These are phyloP conservation scores for Myiozetetes cayanensis DNA, from an alignment of 2,113 vertebrate genomes.

Conservation along the genomic window DNA sequence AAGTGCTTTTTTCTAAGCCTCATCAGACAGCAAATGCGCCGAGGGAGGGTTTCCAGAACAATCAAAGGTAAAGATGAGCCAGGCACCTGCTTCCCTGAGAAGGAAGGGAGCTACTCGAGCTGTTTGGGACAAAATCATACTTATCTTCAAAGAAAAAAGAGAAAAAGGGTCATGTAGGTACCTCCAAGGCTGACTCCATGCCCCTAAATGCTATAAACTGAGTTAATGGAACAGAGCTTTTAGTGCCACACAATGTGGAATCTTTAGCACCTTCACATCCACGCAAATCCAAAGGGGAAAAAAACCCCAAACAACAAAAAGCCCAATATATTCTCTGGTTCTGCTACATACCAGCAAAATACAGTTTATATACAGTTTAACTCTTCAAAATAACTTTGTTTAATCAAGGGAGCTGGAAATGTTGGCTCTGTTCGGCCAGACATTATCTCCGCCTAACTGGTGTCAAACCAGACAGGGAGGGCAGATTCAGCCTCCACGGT, in stretches of 20 bases:
- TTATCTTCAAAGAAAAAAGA: not conserved
- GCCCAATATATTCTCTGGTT: accelerated
- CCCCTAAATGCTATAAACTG: not conserved
- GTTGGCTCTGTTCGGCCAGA: not conserved
- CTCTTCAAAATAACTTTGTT: not conserved
- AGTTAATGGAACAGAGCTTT: not conserved
- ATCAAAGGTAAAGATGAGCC: not conserved
- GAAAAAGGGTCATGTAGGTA: not conserved
- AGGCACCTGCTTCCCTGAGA: not conserved
- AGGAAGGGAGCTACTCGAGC: no score
- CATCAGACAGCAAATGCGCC: not conserved
- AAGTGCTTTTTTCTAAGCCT: not conserved
- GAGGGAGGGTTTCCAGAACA: not conserved
- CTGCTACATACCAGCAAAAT: not conserved
- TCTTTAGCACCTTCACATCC: not conserved
- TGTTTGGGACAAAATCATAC: no score
- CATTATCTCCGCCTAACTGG: not conserved
- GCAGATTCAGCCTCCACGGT: not conserved
- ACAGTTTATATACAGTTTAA: not conserved
- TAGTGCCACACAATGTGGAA: not conserved
- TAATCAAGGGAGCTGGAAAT: not conserved
- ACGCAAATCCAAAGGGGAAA: not conserved
- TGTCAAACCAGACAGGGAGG: not conserved
- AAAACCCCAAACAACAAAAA: not conserved
- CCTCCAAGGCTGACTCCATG: not conserved